Evolutionary conservation across 2,888 invertebrate genomes (phyloP), one percentile per base, ranked within the genome.

Genomic region (Leptinotarsa tumamoca): DNA sequence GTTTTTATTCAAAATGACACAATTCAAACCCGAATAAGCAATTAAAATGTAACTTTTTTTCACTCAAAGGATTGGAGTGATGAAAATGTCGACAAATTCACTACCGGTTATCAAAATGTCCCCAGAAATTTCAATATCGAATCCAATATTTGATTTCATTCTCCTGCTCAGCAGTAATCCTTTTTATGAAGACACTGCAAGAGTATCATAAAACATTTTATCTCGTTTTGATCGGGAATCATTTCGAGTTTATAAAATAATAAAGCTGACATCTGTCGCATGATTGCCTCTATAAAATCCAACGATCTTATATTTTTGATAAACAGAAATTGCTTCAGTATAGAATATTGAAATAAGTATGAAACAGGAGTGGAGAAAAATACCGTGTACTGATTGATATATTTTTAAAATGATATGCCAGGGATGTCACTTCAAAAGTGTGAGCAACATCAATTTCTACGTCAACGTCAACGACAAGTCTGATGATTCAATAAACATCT

Each of bases 221-320:
- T 82, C 78, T 73, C 76, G 76, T 82, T 81, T 82, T 83, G 82
- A 83, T 82, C 81, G 82, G 52, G 76, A 76, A 80, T 73, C 76
- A 80, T 81, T 80, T 77, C 72, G 79, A 82, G 76, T 81, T 83
- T 83, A 81, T 83, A 82, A 82, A 81, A 82, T 79, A 82, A 82
- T 83, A 83, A 83, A 82, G 80, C 76, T 80, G 80, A 79, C 83
- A 83, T 81, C 83, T 83, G 83, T 82, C 82, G 83, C 82, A 79
- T 78, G 82, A 83, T 82, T 81, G 81, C 82, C 69, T 73, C 72
- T 79, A 82, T 82, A 83, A 83, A 83, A 21, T 80, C 81, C 81
- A 80, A 76, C 76, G 79, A 74, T 79, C 67, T 79, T 78, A 71
- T 73, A 71, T 71, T 71, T 70, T 67, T 76, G 50, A 43, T 51